Conservation (phyloP, 2,113 vertebrate species). For the Prunella fulvescens region DNA sequence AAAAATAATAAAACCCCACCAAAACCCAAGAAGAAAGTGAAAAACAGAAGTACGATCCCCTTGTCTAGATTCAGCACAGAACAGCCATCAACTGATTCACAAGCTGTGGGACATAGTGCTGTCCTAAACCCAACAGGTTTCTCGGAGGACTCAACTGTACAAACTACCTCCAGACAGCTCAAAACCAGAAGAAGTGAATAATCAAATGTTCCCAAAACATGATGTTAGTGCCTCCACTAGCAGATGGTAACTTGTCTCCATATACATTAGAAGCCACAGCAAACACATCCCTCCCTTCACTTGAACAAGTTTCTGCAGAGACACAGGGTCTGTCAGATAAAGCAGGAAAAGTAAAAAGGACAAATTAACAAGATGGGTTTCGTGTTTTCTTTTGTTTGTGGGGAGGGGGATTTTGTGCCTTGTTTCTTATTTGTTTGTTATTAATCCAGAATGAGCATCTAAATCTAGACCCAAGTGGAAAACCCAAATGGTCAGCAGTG, state of each 20-base stretch:
- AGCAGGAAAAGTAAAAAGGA: neutral
- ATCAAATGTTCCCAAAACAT: neutral
- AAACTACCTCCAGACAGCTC: neutral
- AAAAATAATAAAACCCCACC: neutral
- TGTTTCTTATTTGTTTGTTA: neutral
- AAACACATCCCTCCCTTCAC: neutral
- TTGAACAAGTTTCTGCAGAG: neutral
- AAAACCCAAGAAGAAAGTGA: neutral
- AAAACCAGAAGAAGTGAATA: neutral
- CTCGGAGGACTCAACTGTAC: neutral
- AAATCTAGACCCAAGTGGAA: neutral
- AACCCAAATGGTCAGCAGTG: neutral
- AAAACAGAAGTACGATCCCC: neutral
- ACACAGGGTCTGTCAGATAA: neutral
- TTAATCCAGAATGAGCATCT: neutral
- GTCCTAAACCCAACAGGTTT: neutral
- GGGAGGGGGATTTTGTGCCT: neutral
- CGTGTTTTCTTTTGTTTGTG: neutral
- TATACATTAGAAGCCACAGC: neutral
- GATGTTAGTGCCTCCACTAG: neutral
- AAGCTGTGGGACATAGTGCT: neutral
- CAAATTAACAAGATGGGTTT: neutral
- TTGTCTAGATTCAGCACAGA: neutral
- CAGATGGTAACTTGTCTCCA: neutral
- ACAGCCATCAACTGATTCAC: neutral